Evolutionary conservation across 2,888 invertebrate species (phyloP).

Genomic region (Poecilobothrus nobilitatus): DNA sequence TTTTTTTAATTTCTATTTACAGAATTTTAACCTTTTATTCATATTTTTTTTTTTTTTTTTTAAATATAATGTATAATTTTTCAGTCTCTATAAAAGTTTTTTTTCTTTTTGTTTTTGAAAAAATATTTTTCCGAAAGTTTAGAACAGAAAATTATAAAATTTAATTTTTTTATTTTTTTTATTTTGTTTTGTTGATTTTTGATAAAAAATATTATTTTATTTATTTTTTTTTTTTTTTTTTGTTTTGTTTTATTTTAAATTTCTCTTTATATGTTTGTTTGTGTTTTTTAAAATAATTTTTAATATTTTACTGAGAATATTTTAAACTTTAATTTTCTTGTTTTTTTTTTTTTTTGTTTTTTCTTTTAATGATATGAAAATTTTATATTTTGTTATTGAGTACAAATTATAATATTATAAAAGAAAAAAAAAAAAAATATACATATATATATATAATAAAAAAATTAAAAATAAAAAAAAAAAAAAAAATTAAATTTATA

Average conservation of each 20-base stretch:
- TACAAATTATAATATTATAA: too few relatives aligned
- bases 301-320: not conserved
- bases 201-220: too few relatives aligned
- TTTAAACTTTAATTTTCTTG: not conserved
- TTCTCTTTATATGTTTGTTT: too few relatives aligned
- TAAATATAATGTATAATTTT: constrained; percentile 6
- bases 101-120: not conserved
- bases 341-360: not conserved
- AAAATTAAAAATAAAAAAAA: too few relatives aligned
- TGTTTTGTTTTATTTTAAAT: too few relatives aligned
- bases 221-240: too few relatives aligned
- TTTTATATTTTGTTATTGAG: not conserved
- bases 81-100: constrained; percentile 6
- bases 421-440: too few relatives aligned
- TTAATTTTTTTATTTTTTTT: not conserved
- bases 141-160: constrained; percentile 4
- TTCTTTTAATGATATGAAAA: constrained; percentile 2
- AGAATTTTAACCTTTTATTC: not conserved
- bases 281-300: too few relatives aligned
- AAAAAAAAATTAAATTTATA: too few relatives aligned
- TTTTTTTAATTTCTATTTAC: not conserved
- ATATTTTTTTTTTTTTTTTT: not conserved
- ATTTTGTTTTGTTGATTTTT: not conserved
- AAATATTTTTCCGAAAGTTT: constrained; percentile 4
- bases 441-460: too few relatives aligned